A percentile compares a stretch with the other conserved stretches of the same genome.
phyloP scores from a whole-genome alignment of 2,888 invertebrate species.

The Drosophila rubida region DNA sequence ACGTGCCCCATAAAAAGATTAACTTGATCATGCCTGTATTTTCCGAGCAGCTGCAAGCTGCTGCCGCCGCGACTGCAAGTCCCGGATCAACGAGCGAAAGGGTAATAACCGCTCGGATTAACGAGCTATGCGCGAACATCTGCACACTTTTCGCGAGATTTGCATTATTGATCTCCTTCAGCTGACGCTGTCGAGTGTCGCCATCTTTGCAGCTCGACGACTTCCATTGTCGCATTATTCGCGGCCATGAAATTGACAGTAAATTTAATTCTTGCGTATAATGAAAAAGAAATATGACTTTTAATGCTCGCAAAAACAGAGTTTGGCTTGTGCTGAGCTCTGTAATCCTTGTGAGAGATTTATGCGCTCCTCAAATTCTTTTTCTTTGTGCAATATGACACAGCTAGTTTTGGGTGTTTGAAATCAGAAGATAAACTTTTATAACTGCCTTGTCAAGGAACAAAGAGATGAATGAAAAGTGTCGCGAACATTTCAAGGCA shows the following conservation, averaged over 20 bases:
- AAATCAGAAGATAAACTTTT: constrained; percentile 57
- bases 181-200: neutral
- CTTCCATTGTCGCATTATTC: constrained; percentile 1
- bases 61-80: constrained; percentile 32
- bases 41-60: constrained; percentile 70
- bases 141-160: constrained; percentile 31
- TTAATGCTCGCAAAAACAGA: neutral
- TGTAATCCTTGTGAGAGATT: constrained; percentile 47
- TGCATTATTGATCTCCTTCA: constrained; percentile 68
- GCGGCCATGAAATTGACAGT: constrained; percentile 20
- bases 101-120: constrained; percentile 57
- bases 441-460: constrained; percentile 33
- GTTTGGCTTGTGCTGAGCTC: constrained; percentile 36
- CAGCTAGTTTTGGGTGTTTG: constrained; percentile 28
- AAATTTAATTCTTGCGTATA: constrained; percentile 30
- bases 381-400: constrained; percentile 25
- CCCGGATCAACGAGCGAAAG: constrained; percentile 44
- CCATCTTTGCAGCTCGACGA: neutral
- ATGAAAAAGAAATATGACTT: constrained; percentile 10
- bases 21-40: constrained; percentile 60
- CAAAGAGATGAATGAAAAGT: constrained; percentile 49
- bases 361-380: constrained; percentile 8
- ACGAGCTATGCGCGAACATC: constrained; percentile 43
- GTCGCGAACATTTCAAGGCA: constrained; percentile 45
- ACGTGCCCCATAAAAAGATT: constrained; percentile 69